phyloP scores from a whole-genome alignment of 2,113 vertebrate genomes.

The Cephalopholis sonnerati region DNA sequence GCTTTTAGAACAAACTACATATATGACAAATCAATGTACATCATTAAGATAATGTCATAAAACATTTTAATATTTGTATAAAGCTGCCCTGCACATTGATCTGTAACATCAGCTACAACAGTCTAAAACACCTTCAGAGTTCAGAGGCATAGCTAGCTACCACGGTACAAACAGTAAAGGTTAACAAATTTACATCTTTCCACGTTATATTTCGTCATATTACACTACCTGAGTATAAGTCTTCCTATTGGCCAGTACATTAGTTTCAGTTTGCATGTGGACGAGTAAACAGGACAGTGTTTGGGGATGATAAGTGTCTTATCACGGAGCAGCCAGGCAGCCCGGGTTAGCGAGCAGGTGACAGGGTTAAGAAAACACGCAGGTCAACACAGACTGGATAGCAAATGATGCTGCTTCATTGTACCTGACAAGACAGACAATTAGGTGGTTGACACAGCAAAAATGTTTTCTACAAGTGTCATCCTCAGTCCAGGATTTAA shows the following conservation, averaged over 20 bases:
- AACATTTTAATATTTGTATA: no score
- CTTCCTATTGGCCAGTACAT: neutral
- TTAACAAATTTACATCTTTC: neutral
- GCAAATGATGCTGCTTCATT: neutral
- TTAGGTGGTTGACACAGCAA: neutral
- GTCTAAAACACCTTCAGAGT: neutral
- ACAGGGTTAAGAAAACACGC: neutral
- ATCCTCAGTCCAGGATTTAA: neutral
- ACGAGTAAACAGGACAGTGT: neutral
- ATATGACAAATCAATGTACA: no score
- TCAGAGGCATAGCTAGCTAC: neutral
- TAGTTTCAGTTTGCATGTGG: neutral
- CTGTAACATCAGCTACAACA: neutral
- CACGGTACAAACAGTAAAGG: neutral
- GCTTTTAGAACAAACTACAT: no score
- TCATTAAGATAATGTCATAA: no score
- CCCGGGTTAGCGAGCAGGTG: neutral
- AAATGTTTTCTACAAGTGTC: neutral
- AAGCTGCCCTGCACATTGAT: neutral
- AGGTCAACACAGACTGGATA: neutral
- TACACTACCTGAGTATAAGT: neutral
- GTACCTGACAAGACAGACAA: neutral
- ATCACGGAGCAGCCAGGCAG: conserved; percentile 13
- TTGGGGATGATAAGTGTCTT: conserved; percentile 9
- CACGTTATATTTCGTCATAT: neutral